These are phyloP conservation scores for Ceyx melanurus DNA, from an alignment of 2,113 vertebrate genomes.

Conservation along the genomic window DNA sequence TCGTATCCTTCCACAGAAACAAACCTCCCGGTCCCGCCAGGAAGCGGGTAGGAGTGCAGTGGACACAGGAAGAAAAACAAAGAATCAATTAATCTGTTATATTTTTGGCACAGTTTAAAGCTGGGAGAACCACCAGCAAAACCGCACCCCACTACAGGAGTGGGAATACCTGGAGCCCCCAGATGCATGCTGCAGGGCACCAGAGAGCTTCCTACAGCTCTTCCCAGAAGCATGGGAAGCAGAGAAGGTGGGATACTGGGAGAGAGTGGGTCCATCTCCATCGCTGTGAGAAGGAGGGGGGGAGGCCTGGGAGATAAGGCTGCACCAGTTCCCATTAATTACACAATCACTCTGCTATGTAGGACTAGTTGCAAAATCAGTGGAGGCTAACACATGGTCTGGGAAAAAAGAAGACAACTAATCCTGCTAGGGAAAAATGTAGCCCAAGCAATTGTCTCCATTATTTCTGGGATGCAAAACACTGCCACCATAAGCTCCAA, in stretches of 20 bases:
- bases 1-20: not conserved
- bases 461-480: not conserved
- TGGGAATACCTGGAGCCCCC: not conserved
- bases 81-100: not conserved
- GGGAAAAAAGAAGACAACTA: not conserved
- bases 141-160: not conserved
- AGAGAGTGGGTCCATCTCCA: not conserved
- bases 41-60: not conserved
- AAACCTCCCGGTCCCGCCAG: not conserved
- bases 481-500: not conserved
- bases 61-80: not conserved
- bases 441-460: not conserved
- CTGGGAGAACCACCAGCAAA: not conserved
- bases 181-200: not conserved
- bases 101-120: not conserved
- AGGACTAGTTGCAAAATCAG: constrained; percentile 59
- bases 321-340: constrained; percentile 38
- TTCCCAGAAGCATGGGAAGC: not conserved
- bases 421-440: not conserved
- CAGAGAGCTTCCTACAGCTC: not conserved
- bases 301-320: constrained; percentile 37
- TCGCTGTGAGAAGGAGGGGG: not conserved
- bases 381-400: constrained; percentile 46
- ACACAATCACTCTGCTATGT: constrained; percentile 68
- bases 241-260: not conserved